These are phyloP conservation scores for Micrasema minimum DNA, from an alignment of 1,140 invertebrate genomes.

Conservation along the genomic window DNA sequence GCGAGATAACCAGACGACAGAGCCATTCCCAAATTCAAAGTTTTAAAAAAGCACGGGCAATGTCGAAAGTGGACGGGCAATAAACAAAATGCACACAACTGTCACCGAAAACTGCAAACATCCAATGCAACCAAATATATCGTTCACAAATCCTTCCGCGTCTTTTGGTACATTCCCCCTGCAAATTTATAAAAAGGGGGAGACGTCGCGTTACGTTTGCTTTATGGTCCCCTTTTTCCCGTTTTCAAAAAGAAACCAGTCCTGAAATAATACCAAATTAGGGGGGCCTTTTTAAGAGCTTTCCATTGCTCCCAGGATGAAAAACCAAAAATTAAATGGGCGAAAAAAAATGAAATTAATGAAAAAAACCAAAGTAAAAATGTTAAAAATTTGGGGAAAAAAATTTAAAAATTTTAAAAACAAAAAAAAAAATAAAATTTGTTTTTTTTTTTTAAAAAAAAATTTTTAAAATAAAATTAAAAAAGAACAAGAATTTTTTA, in stretches of 20 bases:
- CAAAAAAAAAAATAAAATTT: too few relatives aligned
- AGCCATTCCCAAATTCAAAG: constrained; percentile 64
- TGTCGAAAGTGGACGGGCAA: constrained; percentile 15
- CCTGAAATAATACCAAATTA: constrained; percentile 97
- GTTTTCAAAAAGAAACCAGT: constrained; percentile 76
- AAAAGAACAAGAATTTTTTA: too few relatives aligned
- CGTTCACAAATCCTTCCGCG: neutral
- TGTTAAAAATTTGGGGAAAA: too few relatives aligned
- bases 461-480: too few relatives aligned
- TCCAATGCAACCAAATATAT: neutral
- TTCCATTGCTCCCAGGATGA: constrained; percentile 23
- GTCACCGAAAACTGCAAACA: neutral
- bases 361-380: too few relatives aligned
- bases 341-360: constrained; percentile 5
- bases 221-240: constrained; percentile 15
- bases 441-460: too few relatives aligned
- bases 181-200: neutral
- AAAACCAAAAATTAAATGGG: constrained; percentile 23
- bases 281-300: constrained; percentile 59
- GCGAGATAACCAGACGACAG: constrained; percentile 21
- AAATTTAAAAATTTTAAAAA: too few relatives aligned
- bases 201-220: neutral
- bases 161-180: neutral
- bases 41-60: constrained; percentile 86
- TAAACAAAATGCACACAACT: constrained; percentile 6